Evolutionary conservation across 2,888 invertebrate genomes (phyloP).

Genomic region (Lacanobia oleracea): DNA sequence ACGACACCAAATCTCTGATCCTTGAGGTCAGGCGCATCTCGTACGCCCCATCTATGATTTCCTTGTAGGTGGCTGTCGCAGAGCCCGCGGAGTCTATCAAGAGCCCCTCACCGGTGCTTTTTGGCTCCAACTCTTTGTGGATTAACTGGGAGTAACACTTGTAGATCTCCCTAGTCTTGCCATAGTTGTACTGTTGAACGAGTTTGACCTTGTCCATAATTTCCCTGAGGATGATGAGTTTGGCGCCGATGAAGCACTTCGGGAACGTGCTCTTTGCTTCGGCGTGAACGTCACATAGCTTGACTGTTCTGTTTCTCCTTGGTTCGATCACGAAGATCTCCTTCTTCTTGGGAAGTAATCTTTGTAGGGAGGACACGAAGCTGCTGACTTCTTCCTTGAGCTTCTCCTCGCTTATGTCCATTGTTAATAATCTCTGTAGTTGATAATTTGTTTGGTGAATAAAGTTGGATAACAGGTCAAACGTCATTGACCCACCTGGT

Average conservation of each 20-base stretch:
- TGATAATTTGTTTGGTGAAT: slow-evolving; percentile 75
- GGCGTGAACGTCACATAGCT: slow-evolving; percentile 81
- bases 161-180: slow-evolving; percentile 81
- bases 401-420: slow-evolving; percentile 85
- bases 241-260: slow-evolving; percentile 85
- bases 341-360: slow-evolving; percentile 84
- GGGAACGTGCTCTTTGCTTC: slow-evolving; percentile 87
- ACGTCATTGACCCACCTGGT: slow-evolving; percentile 85
- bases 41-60: slow-evolving; percentile 77
- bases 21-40: slow-evolving; percentile 83
- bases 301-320: slow-evolving; percentile 72
- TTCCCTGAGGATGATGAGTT: slow-evolving; percentile 80
- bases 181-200: slow-evolving; percentile 85
- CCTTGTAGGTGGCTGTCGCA: slow-evolving; percentile 84
- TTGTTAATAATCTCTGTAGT: slow-evolving; percentile 72
- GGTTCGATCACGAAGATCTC: slow-evolving; percentile 77
- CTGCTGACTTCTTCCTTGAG: slow-evolving; percentile 84
- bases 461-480: slow-evolving; percentile 78
- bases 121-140: slow-evolving; percentile 83
- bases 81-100: slow-evolving; percentile 82
- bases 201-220: slow-evolving; percentile 84
- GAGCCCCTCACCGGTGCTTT: slow-evolving; percentile 77
- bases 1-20: slow-evolving; percentile 84
- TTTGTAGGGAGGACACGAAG: slow-evolving; percentile 81
- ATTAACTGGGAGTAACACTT: slow-evolving; percentile 80